Conservation (phyloP, 1,140 invertebrate species). For the Eurytemora carolleeae region DNA sequence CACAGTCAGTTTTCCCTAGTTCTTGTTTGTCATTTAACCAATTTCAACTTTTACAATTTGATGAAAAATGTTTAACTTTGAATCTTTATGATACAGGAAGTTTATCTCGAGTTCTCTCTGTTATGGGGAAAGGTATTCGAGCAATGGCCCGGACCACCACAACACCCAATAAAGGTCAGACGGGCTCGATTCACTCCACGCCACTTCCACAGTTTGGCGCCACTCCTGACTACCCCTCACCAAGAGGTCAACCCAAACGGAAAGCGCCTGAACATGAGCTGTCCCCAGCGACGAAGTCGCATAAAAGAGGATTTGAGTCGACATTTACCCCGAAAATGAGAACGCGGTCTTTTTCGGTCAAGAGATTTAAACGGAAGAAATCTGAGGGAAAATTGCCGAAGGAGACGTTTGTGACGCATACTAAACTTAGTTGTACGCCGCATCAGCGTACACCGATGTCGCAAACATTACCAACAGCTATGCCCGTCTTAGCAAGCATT, state of each 20-base stretch:
- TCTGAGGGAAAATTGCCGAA: conserved; percentile 5
- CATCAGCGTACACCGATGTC: no score
- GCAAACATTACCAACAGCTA: no score
- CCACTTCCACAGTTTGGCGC: not conserved
- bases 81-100: no score
- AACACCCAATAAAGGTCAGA: not conserved
- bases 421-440: no score
- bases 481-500: no score
- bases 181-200: not conserved
- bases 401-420: no score
- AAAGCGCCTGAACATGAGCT: not conserved
- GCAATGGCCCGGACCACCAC: not conserved
- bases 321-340: conserved; percentile 10
- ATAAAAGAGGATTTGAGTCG: not conserved
- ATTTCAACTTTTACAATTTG: no score
- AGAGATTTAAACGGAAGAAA: conserved; percentile 14
- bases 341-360: conserved; percentile 1
- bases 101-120: conserved; percentile 10
- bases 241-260: not conserved
- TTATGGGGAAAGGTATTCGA: not conserved
- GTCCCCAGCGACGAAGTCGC: not conserved
- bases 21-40: no score
- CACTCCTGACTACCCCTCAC: not conserved
- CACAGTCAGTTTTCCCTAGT: no score
- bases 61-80: no score